Percentiles rank a stretch among this genome's conserved stretches.
Evolutionary conservation across 2,113 vertebrate species (phyloP).

Genomic region (Addax nasomaculatus): DNA sequence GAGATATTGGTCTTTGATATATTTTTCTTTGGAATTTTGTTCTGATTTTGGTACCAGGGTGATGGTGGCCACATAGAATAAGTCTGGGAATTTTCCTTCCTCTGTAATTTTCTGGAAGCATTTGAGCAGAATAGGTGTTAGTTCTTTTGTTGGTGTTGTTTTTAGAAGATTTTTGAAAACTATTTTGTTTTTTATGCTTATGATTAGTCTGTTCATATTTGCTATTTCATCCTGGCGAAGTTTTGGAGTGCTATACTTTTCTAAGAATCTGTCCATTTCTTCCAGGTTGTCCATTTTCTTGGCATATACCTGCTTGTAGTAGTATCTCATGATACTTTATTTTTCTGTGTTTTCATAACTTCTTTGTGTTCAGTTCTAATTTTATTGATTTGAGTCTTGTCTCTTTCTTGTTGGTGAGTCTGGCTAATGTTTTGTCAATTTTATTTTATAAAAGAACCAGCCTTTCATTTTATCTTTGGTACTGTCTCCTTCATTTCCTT

Average conservation of each 20-base stretch:
- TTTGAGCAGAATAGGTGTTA: neutral
- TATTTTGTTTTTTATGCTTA: neutral
- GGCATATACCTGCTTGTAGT: neutral
- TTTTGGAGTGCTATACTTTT: neutral
- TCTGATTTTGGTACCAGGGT: neutral
- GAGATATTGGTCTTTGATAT: neutral
- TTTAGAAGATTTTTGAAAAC: neutral
- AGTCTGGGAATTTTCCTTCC: neutral
- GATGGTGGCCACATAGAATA: neutral
- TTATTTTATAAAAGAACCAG: neutral
- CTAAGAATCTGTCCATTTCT: neutral
- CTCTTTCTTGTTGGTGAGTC: neutral
- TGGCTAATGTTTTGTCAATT: neutral
- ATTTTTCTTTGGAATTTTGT: neutral
- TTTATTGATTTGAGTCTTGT: neutral
- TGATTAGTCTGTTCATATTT: neutral
- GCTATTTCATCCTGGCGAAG: neutral
- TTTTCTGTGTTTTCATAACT: neutral
- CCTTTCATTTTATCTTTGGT: neutral
- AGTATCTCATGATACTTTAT: neutral
- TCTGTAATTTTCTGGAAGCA: neutral
- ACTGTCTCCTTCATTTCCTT: neutral
- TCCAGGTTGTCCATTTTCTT: neutral
- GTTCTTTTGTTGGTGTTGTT: neutral
- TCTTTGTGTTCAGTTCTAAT: neutral